These are phyloP conservation scores for Catharus ustulatus DNA, from an alignment of 2,797 vertebrate genomes.

Conservation along the genomic window DNA sequence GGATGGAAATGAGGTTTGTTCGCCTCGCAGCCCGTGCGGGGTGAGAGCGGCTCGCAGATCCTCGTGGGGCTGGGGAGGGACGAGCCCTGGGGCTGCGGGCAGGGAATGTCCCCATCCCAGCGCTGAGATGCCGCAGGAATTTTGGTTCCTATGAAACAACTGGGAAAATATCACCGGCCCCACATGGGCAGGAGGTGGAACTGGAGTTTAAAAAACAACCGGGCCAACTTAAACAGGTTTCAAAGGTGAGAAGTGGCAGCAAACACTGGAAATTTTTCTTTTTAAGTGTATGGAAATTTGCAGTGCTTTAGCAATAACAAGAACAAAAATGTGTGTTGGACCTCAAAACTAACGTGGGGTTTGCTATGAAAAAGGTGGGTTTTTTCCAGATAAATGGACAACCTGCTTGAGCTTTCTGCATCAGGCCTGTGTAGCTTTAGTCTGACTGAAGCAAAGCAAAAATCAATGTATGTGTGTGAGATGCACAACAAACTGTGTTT, in stretches of 20 bases:
- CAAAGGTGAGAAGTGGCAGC: not conserved
- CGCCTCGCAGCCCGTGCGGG: not conserved
- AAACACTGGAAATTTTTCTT: not conserved
- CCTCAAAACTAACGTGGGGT: not conserved
- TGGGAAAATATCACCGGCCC: not conserved
- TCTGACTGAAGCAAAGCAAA: not conserved
- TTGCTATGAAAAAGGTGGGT: not conserved
- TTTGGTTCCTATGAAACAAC: accelerated
- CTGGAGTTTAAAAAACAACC: not conserved
- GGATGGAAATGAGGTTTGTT: not conserved
- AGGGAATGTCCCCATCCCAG: not conserved
- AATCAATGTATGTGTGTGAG: not conserved
- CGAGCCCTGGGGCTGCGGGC: not conserved
- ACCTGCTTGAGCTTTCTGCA: not conserved
- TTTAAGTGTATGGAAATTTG: not conserved
- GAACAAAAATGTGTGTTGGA: not conserved
- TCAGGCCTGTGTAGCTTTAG: not conserved
- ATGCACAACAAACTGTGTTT: not conserved
- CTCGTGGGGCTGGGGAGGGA: not conserved
- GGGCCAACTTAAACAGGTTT: not conserved
- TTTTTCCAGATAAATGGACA: not conserved
- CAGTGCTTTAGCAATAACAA: not conserved
- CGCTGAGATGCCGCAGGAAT: not conserved
- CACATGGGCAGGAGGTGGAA: not conserved
- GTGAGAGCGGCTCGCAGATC: accelerated